A percentile compares a stretch with the other conserved stretches of the same genome.
phyloP scores from a whole-genome alignment of 2,797 vertebrate genomes.

The Morus bassanus region DNA sequence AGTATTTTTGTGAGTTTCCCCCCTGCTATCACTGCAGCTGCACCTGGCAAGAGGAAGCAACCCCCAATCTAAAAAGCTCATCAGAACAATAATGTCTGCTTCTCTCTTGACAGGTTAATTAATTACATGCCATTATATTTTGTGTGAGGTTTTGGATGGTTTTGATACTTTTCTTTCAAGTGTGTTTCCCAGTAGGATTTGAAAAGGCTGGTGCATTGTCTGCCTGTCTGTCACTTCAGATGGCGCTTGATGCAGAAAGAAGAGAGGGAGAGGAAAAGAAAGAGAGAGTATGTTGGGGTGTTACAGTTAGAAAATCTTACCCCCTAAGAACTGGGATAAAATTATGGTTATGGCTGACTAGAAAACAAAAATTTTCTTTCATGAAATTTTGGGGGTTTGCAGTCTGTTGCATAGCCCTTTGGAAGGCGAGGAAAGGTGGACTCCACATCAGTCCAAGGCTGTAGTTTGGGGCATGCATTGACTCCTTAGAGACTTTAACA shows the following conservation, averaged over 20 bases:
- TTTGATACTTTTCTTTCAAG: constrained; percentile 31
- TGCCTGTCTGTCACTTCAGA: constrained; percentile 35
- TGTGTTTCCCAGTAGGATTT: not conserved
- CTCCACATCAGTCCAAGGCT: not conserved
- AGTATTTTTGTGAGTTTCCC: not conserved
- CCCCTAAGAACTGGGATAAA: not conserved
- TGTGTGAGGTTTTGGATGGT: constrained; percentile 22
- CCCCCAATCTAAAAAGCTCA: constrained; percentile 13
- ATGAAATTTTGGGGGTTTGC: not conserved
- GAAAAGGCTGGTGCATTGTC: constrained; percentile 39
- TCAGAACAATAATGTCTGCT: constrained; percentile 16
- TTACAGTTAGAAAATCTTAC: not conserved
- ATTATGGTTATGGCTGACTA: not conserved
- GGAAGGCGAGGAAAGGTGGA: not conserved
- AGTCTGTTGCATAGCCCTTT: not conserved
- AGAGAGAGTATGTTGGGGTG: not conserved
- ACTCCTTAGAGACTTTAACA: not conserved
- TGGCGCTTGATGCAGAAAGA: not conserved
- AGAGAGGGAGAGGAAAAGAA: not conserved
- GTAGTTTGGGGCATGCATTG: not conserved
- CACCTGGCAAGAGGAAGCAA: constrained; percentile 17
- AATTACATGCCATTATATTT: constrained; percentile 28
- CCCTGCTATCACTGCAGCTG: constrained; percentile 2
- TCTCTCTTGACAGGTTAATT: constrained; percentile 57
- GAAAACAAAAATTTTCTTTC: not conserved